Percentiles rank a stretch among this genome's conserved stretches.
Evolutionary conservation across 1,140 invertebrate species (phyloP).

Genomic region (Teleopsis dalmanni): DNA sequence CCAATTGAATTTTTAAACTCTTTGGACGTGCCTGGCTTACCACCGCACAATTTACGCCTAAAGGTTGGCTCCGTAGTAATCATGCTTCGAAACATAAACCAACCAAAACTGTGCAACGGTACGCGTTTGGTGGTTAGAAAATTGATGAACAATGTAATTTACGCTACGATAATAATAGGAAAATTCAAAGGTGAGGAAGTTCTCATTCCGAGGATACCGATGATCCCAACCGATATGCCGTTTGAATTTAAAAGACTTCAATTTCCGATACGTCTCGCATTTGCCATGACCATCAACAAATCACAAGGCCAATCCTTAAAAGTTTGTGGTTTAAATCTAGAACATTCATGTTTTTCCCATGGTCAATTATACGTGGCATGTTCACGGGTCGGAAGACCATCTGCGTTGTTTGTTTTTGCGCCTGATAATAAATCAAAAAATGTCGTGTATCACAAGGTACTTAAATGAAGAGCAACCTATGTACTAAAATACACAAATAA

Average conservation of each 20-base stretch:
- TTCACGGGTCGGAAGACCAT: slow-evolving; percentile 45
- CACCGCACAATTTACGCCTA: slow-evolving; percentile 39
- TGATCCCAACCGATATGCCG: slow-evolving; percentile 16
- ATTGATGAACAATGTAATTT: slow-evolving; percentile 41
- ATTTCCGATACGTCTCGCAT: slow-evolving; percentile 46
- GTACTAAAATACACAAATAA: too few relatives aligned
- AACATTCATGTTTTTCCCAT: slow-evolving; percentile 40
- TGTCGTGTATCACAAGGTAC: slow-evolving; percentile 25
- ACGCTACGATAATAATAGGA: slow-evolving; percentile 45
- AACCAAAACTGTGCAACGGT: slow-evolving; percentile 45
- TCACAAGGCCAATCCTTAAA: slow-evolving; percentile 48
- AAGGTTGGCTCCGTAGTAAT: slow-evolving; percentile 44
- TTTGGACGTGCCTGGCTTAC: slow-evolving; percentile 42
- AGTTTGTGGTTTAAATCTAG: slow-evolving; percentile 36
- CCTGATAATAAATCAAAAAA: slow-evolving; percentile 34
- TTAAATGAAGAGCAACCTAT: too few relatives aligned
- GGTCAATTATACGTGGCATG: slow-evolving; percentile 46
- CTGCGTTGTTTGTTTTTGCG: slow-evolving; percentile 35
- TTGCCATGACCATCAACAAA: slow-evolving; percentile 51
- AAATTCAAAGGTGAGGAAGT: slow-evolving; percentile 45
- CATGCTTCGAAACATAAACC: slow-evolving; percentile 44
- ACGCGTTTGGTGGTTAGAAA: slow-evolving; percentile 43
- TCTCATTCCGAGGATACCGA: slow-evolving; percentile 42
- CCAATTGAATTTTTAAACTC: slow-evolving; percentile 45
- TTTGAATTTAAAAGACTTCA: slow-evolving; percentile 43